Percentiles rank a stretch among this genome's conserved stretches.
Evolutionary conservation across 2,888 invertebrate species (phyloP).

Genomic region (Gastrophysa polygoni): DNA sequence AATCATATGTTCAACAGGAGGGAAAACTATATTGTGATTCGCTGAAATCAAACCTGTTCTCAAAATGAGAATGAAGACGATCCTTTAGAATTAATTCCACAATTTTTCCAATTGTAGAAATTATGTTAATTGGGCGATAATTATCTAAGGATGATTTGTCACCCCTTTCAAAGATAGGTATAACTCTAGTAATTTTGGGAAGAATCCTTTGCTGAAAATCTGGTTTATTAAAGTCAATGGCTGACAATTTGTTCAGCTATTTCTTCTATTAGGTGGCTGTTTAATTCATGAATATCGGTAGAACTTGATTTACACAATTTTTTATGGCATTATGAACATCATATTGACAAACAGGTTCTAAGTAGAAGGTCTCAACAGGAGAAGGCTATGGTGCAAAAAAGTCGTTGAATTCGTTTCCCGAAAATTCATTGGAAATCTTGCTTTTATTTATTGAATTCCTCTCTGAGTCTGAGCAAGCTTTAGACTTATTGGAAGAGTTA

Average conservation of each 20-base stretch:
- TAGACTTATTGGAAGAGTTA: background rate
- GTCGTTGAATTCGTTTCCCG: background rate
- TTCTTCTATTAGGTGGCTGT: background rate
- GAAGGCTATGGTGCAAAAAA: background rate
- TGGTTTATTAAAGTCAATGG: background rate
- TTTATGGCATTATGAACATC: background rate
- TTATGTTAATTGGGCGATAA: background rate
- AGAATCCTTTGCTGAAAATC: background rate
- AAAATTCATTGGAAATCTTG: background rate
- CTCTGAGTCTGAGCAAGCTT: background rate
- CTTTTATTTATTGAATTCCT: background rate
- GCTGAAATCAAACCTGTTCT: background rate
- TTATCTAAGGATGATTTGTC: background rate
- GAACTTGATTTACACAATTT: background rate
- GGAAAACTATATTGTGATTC: background rate
- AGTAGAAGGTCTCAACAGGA: background rate
- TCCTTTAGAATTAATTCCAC: background rate
- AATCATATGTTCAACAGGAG: too few relatives aligned
- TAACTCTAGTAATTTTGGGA: background rate
- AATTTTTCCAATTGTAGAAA: background rate
- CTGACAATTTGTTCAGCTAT: background rate
- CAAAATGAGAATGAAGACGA: background rate
- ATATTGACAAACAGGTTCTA: background rate
- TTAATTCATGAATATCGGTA: background rate
- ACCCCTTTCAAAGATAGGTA: background rate